Base-by-base conservation (phyloP, 2,113 vertebrate species). In the Neoarius graeffei region DNA sequence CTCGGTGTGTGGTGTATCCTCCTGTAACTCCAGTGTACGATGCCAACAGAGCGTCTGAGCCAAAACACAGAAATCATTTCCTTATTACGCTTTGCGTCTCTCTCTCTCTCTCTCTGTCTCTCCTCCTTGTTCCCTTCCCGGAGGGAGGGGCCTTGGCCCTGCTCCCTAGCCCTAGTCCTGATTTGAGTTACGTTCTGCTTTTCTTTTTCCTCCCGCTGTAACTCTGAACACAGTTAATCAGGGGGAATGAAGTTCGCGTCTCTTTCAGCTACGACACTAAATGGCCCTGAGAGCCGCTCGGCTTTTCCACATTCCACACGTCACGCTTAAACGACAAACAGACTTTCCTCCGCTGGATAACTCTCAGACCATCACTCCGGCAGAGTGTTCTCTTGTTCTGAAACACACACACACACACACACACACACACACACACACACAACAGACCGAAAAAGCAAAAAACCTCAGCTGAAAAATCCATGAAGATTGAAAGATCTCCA, bases 191-290 rank as follows among this genome's bases (percentile, higher is more conserved):
- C 57, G 73, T 67, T 13, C 74, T 86, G 80, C 69, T 54, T 79
- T n/a, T 79, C 52, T 79, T 54, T 54, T 27, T 56, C 76, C 14
- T 86, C 84, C 48, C 30, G 35, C 71, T 80, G 81, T 42, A 87
- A 83, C 85, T 83, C 84, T 89, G 86, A 67, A 30, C 84, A 88
- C 77, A 87, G 85, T 73, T 90, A 91, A 86, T 91, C 81, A 92
- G 87, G 91, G 91, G 81, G 85, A 89, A 92, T 90, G 90, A 93
- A 86, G 85, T 86, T 91, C 83, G 84, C 83, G 59, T 86, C 35
- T 86, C 50, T 79, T 79, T 30, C 52, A 81, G 77, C 77, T 57
- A 2, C 27, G 50, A 56, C 1, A 1, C 17, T 56, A 15, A 79
- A 17, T 52, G 52, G 76, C 76, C 76, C 76, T 11, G 76, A 57